Evolutionary conservation across 2,797 vertebrate genomes (phyloP), one percentile per base, ranked within the genome.

Genomic region (Dipus sagitta): DNA sequence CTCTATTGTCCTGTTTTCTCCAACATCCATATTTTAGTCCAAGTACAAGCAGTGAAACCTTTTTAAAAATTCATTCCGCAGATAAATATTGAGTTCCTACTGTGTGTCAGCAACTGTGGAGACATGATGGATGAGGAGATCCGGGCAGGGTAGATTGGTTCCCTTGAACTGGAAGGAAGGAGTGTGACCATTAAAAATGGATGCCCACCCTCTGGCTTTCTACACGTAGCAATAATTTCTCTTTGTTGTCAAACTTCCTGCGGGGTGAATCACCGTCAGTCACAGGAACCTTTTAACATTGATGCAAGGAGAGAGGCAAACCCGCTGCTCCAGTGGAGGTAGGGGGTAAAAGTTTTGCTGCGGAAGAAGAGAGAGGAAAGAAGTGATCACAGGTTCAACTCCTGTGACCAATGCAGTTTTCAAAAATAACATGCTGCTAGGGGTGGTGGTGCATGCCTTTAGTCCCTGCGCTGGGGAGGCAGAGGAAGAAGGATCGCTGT

Each of bases 11-110:
- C 34, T 60, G 0, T 42, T 77, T 34, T 91, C 23, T 64, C 54
- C 14, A 24, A 83, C 32, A 74, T 21, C 77, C 18, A 1, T 77
- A 75, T 80, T 93, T 92, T 54, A 86, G 65, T 67, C 85, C 86
- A n/a, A 81, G 20, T 70, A 24, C 54, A 80, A 88, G 76, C 79
- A n/a, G 71, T 47, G 77, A 72, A 58, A 32, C n/a, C 77, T 77
- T 91, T 86, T 38, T 28, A 86, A 94, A 91, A 76, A 65, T 80
- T 64, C 70, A 90, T 86, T 70, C 68, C 32, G 0, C 75, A 91
- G 93, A 71, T 86, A 92, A 86, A 92, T 84, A 83, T 0, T 13
- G 58, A 89, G 70, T 85, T 89, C 80, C 94, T 94, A 84, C 91
- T 91, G 30, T 86, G 71, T 92, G 75, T 88, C 62, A 70, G 67